Base-by-base conservation (phyloP, 2,797 vertebrate species). In the Philypnodon macrostomus region DNA sequence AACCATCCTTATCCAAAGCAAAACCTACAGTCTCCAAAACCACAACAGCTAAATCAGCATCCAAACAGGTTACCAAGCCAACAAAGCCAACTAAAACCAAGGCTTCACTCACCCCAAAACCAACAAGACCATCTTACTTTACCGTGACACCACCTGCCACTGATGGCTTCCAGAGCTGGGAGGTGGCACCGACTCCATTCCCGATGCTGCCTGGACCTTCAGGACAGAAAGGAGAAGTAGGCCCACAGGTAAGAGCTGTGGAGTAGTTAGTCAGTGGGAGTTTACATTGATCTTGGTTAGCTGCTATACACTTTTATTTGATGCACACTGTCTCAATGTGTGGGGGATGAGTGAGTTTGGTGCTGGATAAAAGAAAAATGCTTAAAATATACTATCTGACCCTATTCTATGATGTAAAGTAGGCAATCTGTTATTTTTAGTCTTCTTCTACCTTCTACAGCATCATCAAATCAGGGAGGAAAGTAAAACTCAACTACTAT, bases 141-240 rank as follows among this genome's bases (percentile, higher is more conserved):
- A 40, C 87, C n/a, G 85, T 87, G n/a, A 93, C 90, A 13, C 84
- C 77, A 0, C 80, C 91, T 32, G 85, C 87, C 4, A 91, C 89
- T 0, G 91, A 92, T 17, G 85, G 86, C 64, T 94, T 90, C 63
- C 87, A 90, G 1, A 88, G 90, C 77, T 93, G 92, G 62, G 88
- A 93, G 31, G 77, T 88, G 1, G 88, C 88, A 55, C 91, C 92
- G 4, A 96, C 93, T 1, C 81, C 81, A 0, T 92, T 93, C 73
- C 89, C 92, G 0, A 71, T 92, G 71, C 68, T 92, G 46, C 75
- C 81, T 56, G 94, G 90, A 82, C 77, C 87, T 65, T 86, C 84
- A 0, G 95, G 94, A 52, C 64, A 88, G 69, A 99, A 97, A 85
- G 97, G 97, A 84, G 94, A 98, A 31, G 63, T 61, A 16, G 97